Evolutionary conservation across 2,797 vertebrate genomes (phyloP), one percentile per base, ranked within the genome.

Genomic region (Glossophaga mutica): DNA sequence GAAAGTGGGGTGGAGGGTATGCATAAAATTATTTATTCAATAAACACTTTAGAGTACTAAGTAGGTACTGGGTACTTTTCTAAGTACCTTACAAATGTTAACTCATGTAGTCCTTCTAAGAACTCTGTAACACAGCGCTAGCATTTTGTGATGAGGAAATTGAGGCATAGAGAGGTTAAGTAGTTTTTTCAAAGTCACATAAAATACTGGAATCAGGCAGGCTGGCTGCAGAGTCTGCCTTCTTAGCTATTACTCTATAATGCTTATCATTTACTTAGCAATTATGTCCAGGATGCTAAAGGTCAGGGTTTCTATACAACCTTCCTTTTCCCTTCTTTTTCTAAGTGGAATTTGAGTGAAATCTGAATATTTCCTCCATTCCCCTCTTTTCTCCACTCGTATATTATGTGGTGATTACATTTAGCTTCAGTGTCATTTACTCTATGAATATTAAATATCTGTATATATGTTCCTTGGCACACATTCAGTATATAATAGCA

Each of bases 1-100:
- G 44, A 44, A 76, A 65, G 21, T 0, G 0, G 22, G 14, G 26
- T 24, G 34, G 67, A 24, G 12, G 18, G 34, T 2, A 0, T 22
- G 11, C 12, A 4, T 16, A 37, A 44, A n/a, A 19, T 48, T 21
- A 76, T 21, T 50, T 55, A 81, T 37, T 16, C 10, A 48, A 6
- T 42, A 14, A 29, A 15, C 26, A 22, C 42, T 18, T 7, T 8
- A 18, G 67, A 29, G n/a, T 21, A 21, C 14, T 67, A 37, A n/a
- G 1, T 16, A 7, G 0, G 5, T 3, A 26, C 19, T 14, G 32
- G 34, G 52, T 16, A 24, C 15, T 44, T 76, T 24, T 48, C 39
- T 15, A 42, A 44, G 21, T 50, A 52, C 9, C 34, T 68, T 22
- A 12, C 67, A 74, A 16, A 32, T 29, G 37, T 74, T 22, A 46